Conservation (phyloP, 2,113 vertebrate species). For the Carassius gibelio region DNA sequence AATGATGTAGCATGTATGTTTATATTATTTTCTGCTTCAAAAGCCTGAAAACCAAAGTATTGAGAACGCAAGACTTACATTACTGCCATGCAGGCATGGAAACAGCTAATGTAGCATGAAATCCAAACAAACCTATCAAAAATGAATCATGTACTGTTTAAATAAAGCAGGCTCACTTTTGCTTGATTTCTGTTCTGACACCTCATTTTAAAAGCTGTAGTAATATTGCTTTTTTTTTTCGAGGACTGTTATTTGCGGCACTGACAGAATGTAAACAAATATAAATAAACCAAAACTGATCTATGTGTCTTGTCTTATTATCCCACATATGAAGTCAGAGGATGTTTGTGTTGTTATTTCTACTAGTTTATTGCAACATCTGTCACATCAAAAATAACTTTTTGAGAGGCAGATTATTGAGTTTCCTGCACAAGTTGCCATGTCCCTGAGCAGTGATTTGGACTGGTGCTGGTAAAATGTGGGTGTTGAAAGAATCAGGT, state of each 20-base stretch:
- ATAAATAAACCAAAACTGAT: slow-evolving; percentile 33
- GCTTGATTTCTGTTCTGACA: background rate
- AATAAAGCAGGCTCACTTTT: background rate
- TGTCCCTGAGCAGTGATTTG: slow-evolving; percentile 3
- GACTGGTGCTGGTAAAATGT: slow-evolving; percentile 5
- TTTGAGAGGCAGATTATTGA: slow-evolving; percentile 18
- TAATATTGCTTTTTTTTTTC: background rate
- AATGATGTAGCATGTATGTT: background rate
- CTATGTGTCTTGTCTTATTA: slow-evolving; percentile 5
- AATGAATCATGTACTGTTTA: background rate
- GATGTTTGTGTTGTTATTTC: background rate
- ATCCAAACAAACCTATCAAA: background rate
- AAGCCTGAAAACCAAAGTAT: slow-evolving; percentile 29
- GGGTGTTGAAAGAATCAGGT: background rate
- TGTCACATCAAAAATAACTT: background rate
- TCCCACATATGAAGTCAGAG: background rate
- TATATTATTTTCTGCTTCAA: background rate
- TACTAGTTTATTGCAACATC: slow-evolving; percentile 29
- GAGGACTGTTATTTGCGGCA: background rate
- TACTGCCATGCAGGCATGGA: slow-evolving; percentile 53
- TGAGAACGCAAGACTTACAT: slow-evolving; percentile 1
- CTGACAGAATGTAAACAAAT: slow-evolving; percentile 15
- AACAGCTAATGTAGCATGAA: slow-evolving; percentile 27
- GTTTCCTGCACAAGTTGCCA: background rate
- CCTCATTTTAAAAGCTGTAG: background rate